These are phyloP conservation scores for Drosophila lutescens DNA, from an alignment of 2,888 invertebrate genomes.

Conservation along the genomic window DNA sequence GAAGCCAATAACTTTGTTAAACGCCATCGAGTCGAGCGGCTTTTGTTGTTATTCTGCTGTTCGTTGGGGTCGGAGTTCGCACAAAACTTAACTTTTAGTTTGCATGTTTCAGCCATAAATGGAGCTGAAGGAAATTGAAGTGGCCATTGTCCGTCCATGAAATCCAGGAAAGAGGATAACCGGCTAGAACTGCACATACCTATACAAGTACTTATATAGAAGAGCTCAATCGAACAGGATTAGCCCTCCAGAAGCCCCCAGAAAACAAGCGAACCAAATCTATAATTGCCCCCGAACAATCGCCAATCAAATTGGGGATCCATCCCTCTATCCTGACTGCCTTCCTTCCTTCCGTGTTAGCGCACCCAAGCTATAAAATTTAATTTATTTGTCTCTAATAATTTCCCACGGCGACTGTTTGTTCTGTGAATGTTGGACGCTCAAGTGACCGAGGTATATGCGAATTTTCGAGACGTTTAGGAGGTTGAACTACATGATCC, in stretches of 20 bases:
- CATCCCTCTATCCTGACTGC: constrained; percentile 26
- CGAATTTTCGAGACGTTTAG: background rate
- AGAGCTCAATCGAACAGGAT: constrained; percentile 12
- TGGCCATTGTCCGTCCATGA: constrained; percentile 32
- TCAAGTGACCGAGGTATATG: constrained; percentile 15
- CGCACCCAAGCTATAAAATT: constrained; percentile 68
- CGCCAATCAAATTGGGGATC: constrained; percentile 62
- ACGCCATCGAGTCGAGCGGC: constrained; percentile 40
- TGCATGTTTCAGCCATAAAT: constrained; percentile 69
- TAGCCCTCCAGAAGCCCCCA: constrained; percentile 25
- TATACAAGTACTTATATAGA: background rate
- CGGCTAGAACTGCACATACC: constrained; percentile 5
- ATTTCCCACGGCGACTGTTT: constrained; percentile 79
- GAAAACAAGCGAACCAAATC: constrained; percentile 66
- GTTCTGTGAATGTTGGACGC: constrained; percentile 28
- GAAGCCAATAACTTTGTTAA: constrained; percentile 68
- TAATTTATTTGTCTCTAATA: constrained; percentile 78
- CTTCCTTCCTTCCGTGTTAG: constrained; percentile 58
- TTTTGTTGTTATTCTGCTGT: constrained; percentile 19
- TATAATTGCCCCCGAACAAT: constrained; percentile 73
- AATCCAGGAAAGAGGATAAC: background rate
- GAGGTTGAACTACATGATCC: too few relatives aligned
- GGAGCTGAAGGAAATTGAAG: constrained; percentile 69
- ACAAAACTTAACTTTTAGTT: constrained; percentile 74
- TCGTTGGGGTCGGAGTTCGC: constrained; percentile 31